Evolutionary conservation across 2,888 invertebrate genomes (phyloP).

Genomic region (Nesidiocoris tenuis): DNA sequence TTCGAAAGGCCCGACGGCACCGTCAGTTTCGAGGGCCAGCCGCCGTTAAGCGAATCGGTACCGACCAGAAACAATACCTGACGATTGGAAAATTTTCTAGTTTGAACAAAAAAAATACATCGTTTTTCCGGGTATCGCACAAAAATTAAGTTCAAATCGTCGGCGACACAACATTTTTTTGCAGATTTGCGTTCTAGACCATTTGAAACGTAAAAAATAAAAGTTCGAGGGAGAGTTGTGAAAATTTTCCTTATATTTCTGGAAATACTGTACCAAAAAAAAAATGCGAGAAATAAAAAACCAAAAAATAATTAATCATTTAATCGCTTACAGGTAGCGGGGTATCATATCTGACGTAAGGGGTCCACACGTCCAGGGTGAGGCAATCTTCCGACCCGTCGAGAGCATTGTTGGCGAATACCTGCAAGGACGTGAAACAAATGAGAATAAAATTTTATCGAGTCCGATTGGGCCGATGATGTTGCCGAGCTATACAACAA

Average conservation of each 20-base stretch:
- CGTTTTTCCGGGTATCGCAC: too few relatives aligned
- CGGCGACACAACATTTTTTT: too few relatives aligned
- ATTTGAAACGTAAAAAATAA: too few relatives aligned
- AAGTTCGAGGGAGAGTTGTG: too few relatives aligned
- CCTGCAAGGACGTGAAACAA: constrained; percentile 50
- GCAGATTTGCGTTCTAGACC: too few relatives aligned
- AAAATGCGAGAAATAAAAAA: too few relatives aligned
- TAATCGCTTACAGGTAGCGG: constrained; percentile 62
- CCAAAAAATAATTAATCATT: not conserved
- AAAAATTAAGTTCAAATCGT: too few relatives aligned
- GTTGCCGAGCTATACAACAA: not conserved
- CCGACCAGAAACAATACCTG: constrained; percentile 77
- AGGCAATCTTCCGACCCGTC: constrained; percentile 80
- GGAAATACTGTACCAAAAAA: too few relatives aligned
- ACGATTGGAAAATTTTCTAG: too few relatives aligned
- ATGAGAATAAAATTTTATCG: too few relatives aligned
- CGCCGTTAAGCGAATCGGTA: constrained; percentile 74
- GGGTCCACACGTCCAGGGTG: constrained; percentile 78
- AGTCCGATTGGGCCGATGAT: not conserved
- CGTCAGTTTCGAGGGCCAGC: constrained; percentile 66
- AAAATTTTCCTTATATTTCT: too few relatives aligned
- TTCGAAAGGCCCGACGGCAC: constrained; percentile 76
- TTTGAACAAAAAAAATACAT: too few relatives aligned
- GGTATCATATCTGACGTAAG: constrained; percentile 73
- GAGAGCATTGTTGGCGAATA: constrained; percentile 64